These are phyloP conservation scores for Caenorhabditis afra DNA, from an alignment of 2,888 invertebrate genomes.

Conservation along the genomic window DNA sequence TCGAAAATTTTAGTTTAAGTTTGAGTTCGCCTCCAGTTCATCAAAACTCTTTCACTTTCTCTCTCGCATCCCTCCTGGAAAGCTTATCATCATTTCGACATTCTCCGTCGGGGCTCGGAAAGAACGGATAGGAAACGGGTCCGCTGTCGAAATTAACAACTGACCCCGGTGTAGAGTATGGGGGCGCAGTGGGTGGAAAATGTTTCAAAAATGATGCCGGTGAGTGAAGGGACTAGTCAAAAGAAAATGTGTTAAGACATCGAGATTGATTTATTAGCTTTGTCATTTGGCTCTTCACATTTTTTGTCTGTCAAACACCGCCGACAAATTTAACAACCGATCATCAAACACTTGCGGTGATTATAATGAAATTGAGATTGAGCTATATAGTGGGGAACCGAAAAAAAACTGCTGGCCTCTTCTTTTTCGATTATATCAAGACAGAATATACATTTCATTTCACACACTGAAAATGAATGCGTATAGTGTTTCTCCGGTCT, in stretches of 20 bases:
- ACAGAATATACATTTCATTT: slow-evolving; percentile 29
- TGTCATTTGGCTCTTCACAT: slow-evolving; percentile 23
- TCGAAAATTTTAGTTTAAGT: neutral
- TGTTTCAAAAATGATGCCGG: slow-evolving; percentile 34
- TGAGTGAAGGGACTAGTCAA: slow-evolving; percentile 35
- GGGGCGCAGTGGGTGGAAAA: slow-evolving; percentile 16
- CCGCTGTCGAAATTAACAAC: slow-evolving; percentile 44
- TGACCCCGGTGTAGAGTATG: slow-evolving; percentile 11
- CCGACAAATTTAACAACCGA: slow-evolving; percentile 9
- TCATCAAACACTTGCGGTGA: slow-evolving; percentile 39
- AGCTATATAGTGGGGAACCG: neutral
- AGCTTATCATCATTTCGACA: slow-evolving; percentile 24
- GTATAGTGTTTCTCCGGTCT: slow-evolving; percentile 15
- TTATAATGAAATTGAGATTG: slow-evolving; percentile 15
- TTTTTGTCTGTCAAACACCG: too few relatives aligned
- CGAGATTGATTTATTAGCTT: slow-evolving; percentile 55
- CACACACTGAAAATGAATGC: neutral
- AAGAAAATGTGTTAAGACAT: slow-evolving; percentile 56
- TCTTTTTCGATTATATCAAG: too few relatives aligned
- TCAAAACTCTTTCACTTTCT: slow-evolving; percentile 23
- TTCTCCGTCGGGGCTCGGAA: neutral
- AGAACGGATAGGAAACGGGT: neutral
- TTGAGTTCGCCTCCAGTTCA: slow-evolving; percentile 22
- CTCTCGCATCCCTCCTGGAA: slow-evolving; percentile 29
- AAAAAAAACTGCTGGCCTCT: neutral